A percentile compares a stretch with the other conserved stretches of the same genome.
Evolutionary conservation across 2,113 vertebrate species (phyloP).

Genomic region (Silurus asotus): DNA sequence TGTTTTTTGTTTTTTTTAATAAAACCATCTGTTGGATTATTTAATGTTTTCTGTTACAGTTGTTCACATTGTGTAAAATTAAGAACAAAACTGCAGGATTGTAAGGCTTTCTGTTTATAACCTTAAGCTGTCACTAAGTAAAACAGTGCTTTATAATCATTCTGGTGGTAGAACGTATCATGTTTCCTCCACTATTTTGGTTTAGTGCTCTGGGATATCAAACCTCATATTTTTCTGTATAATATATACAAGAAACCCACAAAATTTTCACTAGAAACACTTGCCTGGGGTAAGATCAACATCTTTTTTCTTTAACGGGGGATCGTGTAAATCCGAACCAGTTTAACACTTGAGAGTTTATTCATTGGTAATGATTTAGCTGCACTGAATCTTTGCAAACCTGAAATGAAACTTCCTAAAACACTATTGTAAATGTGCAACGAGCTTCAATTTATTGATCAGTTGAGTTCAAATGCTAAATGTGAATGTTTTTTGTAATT

Average conservation of each 20-base stretch:
- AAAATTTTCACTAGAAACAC: slow-evolving; percentile 8
- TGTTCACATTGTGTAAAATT: background rate
- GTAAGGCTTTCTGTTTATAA: background rate
- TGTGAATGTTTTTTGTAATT: background rate
- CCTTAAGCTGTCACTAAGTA: background rate
- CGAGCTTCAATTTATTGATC: background rate
- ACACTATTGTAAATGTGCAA: slow-evolving; percentile 8
- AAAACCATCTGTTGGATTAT: background rate
- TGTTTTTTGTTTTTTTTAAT: background rate
- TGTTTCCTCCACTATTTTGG: background rate
- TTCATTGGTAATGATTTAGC: slow-evolving; percentile 29
- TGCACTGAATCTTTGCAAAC: background rate
- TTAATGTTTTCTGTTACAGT: background rate
- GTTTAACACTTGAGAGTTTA: background rate
- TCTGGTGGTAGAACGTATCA: background rate
- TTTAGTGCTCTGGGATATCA: background rate
- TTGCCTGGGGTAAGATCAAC: slow-evolving; percentile 4
- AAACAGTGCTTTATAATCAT: background rate
- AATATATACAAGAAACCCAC: background rate
- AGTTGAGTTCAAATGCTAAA: background rate
- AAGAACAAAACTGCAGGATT: background rate
- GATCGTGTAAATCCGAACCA: background rate
- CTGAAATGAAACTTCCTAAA: slow-evolving; percentile 21
- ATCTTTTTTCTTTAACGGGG: background rate
- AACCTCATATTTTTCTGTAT: background rate